Conservation (phyloP, 2,113 vertebrate species). For the Cephalopterus ornatus region DNA sequence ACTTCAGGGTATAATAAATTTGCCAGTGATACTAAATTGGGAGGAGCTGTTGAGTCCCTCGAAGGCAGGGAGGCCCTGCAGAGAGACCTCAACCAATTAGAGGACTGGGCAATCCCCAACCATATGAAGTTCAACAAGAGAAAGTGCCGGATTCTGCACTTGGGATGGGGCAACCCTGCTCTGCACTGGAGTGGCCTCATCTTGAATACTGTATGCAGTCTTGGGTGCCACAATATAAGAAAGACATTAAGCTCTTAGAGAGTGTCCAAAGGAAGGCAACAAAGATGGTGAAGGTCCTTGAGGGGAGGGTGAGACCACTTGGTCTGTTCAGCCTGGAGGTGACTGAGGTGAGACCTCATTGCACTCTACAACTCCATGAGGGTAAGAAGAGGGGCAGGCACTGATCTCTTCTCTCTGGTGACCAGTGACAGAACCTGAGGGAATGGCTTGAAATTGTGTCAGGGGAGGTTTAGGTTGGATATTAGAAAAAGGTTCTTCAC, state of each 20-base stretch:
- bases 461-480: neutral
- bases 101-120: neutral
- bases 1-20: neutral
- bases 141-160: neutral
- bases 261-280: neutral
- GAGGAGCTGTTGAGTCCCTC: neutral
- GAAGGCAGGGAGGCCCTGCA: neutral
- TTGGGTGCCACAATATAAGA: neutral
- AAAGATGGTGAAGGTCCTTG: neutral
- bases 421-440: neutral
- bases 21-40: neutral
- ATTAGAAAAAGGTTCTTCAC: neutral
- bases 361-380: neutral
- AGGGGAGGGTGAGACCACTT: neutral
- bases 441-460: neutral
- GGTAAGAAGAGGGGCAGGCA: neutral
- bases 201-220: neutral
- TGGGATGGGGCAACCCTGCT: neutral
- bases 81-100: neutral
- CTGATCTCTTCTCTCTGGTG: neutral
- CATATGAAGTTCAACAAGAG: neutral
- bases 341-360: neutral
- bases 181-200: neutral
- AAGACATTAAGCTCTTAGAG: neutral
- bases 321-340: neutral